phyloP scores from a whole-genome alignment of 2,113 vertebrate species.

The Nesogale talazaci region DNA sequence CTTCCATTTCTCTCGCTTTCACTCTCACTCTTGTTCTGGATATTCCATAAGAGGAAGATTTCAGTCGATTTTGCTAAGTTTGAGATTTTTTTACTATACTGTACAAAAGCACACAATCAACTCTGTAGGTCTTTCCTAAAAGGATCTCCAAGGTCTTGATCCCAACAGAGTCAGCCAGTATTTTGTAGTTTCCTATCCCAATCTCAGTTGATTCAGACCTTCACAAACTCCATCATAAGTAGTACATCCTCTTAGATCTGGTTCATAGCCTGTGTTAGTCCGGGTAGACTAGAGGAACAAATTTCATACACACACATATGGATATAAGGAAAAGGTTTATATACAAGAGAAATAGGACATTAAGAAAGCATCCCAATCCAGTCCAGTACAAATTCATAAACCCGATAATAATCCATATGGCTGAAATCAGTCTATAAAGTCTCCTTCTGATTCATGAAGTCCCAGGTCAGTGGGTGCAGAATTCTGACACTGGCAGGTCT shows the following conservation, averaged over 20 bases:
- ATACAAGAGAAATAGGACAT: too few relatives aligned
- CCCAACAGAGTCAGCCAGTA: neutral
- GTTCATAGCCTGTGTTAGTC: too few relatives aligned
- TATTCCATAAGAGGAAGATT: neutral
- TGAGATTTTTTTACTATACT: slow-evolving; percentile 32
- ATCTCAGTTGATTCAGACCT: neutral
- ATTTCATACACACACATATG: too few relatives aligned
- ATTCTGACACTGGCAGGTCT: too few relatives aligned
- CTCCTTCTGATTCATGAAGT: too few relatives aligned
- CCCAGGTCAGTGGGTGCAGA: too few relatives aligned
- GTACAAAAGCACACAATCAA: neutral
- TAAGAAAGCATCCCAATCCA: too few relatives aligned
- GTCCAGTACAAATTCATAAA: too few relatives aligned
- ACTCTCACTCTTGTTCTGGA: neutral
- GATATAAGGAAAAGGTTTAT: too few relatives aligned
- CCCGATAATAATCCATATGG: too few relatives aligned
- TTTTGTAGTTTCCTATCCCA: neutral
- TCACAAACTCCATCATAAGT: neutral
- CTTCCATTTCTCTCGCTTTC: neutral
- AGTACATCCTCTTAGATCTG: neutral
- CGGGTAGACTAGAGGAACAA: too few relatives aligned
- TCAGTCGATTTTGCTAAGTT: neutral
- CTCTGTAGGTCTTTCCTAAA: slow-evolving; percentile 6
- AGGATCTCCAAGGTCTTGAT: neutral
- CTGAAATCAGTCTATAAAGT: too few relatives aligned